Evolutionary conservation across 2,888 invertebrate species (phyloP).

Genomic region (Chrysolina americana): DNA sequence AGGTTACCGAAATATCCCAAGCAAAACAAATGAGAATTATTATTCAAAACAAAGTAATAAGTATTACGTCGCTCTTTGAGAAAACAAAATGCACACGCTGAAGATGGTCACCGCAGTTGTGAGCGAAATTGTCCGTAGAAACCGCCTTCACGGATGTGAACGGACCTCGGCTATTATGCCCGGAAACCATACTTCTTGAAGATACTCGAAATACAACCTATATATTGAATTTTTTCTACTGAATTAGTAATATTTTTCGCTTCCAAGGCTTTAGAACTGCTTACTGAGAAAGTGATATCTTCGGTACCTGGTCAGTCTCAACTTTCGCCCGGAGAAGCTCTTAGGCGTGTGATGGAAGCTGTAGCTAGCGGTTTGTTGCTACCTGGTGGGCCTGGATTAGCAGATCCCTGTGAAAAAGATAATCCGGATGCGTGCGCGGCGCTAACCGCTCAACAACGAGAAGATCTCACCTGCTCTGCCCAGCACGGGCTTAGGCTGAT

Average conservation of each 20-base stretch:
- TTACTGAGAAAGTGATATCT: slow-evolving; percentile 95
- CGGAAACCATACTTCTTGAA: no score
- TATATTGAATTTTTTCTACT: not conserved
- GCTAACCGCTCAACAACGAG: slow-evolving; percentile 91
- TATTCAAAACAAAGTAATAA: no score
- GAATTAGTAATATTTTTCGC: not conserved
- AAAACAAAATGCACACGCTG: no score
- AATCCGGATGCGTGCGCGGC: slow-evolving; percentile 86
- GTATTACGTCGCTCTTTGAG: no score
- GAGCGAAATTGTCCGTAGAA: no score
- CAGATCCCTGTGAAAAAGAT: slow-evolving; percentile 99
- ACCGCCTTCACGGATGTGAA: no score
- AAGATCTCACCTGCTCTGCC: slow-evolving; percentile 96
- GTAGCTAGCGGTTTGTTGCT: slow-evolving; percentile 93
- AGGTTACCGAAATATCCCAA: no score
- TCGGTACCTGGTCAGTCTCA: slow-evolving; percentile 80
- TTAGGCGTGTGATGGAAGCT: slow-evolving; percentile 96
- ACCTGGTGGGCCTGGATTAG: slow-evolving; percentile 91
- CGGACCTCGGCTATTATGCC: no score
- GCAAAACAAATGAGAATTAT: no score
- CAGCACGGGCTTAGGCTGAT: slow-evolving; percentile 95
- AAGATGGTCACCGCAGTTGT: no score
- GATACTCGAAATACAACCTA: no score
- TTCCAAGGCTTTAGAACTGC: slow-evolving; percentile 91
- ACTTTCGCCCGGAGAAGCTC: slow-evolving; percentile 93